Conservation (phyloP, 1,140 invertebrate species). For the Apis laboriosa region DNA sequence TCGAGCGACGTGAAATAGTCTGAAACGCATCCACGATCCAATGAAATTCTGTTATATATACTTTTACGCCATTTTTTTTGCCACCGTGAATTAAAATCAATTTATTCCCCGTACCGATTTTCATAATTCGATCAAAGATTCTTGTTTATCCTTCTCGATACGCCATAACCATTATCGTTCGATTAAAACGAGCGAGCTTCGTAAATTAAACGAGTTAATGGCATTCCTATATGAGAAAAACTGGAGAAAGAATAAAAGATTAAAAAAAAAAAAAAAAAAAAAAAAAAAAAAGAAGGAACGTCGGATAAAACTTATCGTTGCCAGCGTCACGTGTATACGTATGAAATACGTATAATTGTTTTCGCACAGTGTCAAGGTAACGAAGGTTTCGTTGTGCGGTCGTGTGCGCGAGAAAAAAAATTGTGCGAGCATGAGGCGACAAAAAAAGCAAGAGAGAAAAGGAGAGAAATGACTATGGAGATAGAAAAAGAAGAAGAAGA, state of each 20-base stretch:
- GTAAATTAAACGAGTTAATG: background rate
- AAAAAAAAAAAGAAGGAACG: too few species aligned
- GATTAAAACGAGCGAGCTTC: conserved; percentile 4
- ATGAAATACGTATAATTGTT: conserved; percentile 24
- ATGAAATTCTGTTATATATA: background rate
- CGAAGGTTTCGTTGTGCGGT: background rate
- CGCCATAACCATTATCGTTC: background rate
- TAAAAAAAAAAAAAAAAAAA: background rate
- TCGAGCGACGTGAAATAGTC: conserved; percentile 36
- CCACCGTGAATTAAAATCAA: conserved; percentile 1
- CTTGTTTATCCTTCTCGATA: background rate
- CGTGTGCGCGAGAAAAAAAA: conserved; percentile 4
- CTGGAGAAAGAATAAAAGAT: background rate
- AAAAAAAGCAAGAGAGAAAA: background rate
- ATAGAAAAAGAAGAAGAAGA: too few species aligned
- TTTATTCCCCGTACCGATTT: conserved; percentile 13
- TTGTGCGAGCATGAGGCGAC: background rate
- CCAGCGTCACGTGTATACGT: too few species aligned
- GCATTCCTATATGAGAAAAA: background rate
- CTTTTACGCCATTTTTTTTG: background rate
- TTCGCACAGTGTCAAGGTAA: conserved; percentile 28
- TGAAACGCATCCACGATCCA: conserved; percentile 16
- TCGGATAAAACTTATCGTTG: background rate
- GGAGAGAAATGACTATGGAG: background rate
- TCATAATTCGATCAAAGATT: conserved; percentile 31